Conservation (phyloP, 1,140 invertebrate species). For the Metaphire vulgaris region DNA sequence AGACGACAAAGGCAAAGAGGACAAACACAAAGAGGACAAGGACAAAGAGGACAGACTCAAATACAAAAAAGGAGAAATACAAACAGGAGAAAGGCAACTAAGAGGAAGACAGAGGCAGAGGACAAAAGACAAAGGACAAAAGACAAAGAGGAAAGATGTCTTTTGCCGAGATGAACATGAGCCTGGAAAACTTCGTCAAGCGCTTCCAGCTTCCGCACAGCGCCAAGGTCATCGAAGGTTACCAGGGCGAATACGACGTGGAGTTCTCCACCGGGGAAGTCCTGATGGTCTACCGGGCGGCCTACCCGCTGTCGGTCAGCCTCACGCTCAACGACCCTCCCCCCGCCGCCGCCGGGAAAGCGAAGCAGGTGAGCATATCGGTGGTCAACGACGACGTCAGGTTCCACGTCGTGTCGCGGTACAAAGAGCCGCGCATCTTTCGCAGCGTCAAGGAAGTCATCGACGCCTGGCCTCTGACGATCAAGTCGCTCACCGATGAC, state of each 20-base stretch:
- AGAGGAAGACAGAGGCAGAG: too few species aligned
- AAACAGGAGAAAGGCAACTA: too few species aligned
- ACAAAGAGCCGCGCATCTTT: not conserved
- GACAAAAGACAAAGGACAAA: too few species aligned
- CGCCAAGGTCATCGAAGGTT: not conserved
- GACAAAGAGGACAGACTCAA: too few species aligned
- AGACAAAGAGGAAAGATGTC: too few species aligned
- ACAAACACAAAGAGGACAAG: too few species aligned
- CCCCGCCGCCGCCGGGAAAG: not conserved
- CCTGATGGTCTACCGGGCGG: not conserved
- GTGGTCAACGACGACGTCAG: not conserved
- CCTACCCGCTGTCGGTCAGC: not conserved
- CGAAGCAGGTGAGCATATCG: not conserved
- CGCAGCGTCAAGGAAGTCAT: not conserved
- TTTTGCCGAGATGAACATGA: not conserved
- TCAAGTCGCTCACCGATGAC: not conserved
- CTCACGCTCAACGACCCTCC: not conserved
- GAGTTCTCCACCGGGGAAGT: not conserved
- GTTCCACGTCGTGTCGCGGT: not conserved
- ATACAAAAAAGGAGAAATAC: too few species aligned
- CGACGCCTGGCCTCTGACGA: not conserved
- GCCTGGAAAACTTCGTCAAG: not conserved
- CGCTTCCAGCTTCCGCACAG: not conserved
- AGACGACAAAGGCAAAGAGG: too few species aligned
- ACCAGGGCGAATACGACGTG: not conserved